phyloP scores from a whole-genome alignment of 2,113 vertebrate species.

The Thinocorus orbignyianus region DNA sequence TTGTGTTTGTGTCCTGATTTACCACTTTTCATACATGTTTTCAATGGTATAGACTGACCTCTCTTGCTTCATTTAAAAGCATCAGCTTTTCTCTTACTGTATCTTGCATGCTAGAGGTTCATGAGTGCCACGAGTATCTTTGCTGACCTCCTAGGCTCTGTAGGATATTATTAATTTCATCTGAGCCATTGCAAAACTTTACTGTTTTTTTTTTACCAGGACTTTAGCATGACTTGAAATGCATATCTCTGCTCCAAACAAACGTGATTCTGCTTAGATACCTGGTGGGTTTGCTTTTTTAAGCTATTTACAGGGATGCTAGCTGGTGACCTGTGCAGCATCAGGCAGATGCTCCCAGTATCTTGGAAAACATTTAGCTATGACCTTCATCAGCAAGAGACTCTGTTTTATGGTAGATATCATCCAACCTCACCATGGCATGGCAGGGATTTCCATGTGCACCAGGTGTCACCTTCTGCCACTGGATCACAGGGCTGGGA shows the following conservation, averaged over 20 bases:
- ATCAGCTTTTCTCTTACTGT: neutral
- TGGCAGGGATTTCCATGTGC: rapidly evolving
- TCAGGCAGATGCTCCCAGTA: neutral
- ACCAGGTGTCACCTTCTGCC: rapidly evolving
- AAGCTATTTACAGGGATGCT: neutral
- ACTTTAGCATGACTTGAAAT: neutral
- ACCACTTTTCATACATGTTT: neutral
- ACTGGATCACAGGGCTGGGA: neutral
- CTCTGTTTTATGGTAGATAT: neutral
- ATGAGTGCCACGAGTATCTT: neutral
- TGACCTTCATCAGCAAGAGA: neutral
- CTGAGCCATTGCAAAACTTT: neutral
- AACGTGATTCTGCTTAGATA: neutral
- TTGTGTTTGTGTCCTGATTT: conserved; percentile 27
- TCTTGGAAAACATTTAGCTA: neutral
- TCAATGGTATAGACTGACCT: neutral
- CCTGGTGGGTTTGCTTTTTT: neutral
- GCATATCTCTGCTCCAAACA: neutral
- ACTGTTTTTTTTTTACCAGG: neutral
- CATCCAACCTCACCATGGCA: neutral
- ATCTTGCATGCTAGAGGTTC: neutral
- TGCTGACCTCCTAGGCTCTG: neutral
- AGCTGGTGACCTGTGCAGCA: neutral
- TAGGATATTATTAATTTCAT: neutral
- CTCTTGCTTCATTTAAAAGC: neutral